A percentile compares a stretch with the other conserved stretches of the same genome.
Conservation (phyloP, 2,113 vertebrate genomes). For the Datnioides undecimradiatus region DNA sequence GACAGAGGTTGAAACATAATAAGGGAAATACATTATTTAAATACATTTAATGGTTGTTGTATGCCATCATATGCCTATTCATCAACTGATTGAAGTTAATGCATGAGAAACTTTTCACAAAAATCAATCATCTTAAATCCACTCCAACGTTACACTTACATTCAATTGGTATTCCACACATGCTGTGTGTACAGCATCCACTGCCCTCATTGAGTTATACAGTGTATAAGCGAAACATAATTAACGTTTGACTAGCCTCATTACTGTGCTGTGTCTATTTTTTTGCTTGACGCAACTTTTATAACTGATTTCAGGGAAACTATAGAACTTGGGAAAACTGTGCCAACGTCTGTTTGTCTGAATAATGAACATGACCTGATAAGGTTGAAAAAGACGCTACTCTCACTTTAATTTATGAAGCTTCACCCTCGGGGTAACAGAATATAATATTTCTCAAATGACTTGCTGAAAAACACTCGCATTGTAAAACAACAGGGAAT, state of each 20-base stretch:
- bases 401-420: constrained; percentile 72
- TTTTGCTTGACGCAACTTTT: constrained; percentile 55
- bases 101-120: not conserved
- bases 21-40: not conserved
- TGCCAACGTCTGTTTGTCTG: constrained; percentile 71
- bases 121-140: constrained; percentile 21
- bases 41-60: not conserved
- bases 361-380: constrained; percentile 78
- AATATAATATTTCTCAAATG: constrained; percentile 65
- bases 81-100: constrained; percentile 1
- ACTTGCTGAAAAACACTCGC: constrained; percentile 43
- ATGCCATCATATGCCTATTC: not conserved
- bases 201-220: not conserved
- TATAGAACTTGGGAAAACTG: constrained; percentile 67
- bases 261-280: constrained; percentile 40
- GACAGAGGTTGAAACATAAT: constrained; percentile 24
- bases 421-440: constrained; percentile 58
- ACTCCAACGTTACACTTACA: constrained; percentile 2
- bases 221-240: constrained; percentile 17
- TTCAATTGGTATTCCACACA: constrained; percentile 18
- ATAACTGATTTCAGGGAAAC: constrained; percentile 58
- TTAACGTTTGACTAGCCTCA: constrained; percentile 45
- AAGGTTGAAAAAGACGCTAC: constrained; percentile 60
- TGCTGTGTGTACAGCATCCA: not conserved
- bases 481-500: constrained; percentile 56